phyloP scores from a whole-genome alignment of 2,888 invertebrate species.

The Apodemia mormo region DNA sequence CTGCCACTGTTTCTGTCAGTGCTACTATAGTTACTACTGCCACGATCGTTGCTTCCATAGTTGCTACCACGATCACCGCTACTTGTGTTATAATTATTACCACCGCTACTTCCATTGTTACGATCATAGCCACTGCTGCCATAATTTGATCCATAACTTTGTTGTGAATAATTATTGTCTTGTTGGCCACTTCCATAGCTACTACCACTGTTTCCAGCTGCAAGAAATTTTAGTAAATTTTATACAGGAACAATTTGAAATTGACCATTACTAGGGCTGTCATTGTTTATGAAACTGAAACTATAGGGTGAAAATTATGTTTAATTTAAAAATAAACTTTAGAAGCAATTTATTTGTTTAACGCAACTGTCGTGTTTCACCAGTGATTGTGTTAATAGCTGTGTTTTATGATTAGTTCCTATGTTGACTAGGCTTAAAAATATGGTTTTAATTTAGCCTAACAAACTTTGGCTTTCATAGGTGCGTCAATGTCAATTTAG shows the following conservation, averaged over 20 bases:
- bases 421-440: too few relatives aligned
- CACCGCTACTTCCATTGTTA: constrained; percentile 52
- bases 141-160: constrained; percentile 58
- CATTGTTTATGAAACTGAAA: background rate
- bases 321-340: too few relatives aligned
- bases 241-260: too few relatives aligned
- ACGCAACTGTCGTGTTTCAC: too few relatives aligned
- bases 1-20: constrained; percentile 60
- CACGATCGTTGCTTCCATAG: constrained; percentile 68
- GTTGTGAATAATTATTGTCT: constrained; percentile 58
- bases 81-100: constrained; percentile 52
- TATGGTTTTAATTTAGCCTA: too few relatives aligned
- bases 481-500: too few relatives aligned
- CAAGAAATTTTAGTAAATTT: constrained; percentile 25
- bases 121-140: constrained; percentile 56
- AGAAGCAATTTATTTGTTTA: background rate
- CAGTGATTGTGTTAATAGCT: too few relatives aligned
- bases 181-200: constrained; percentile 56
- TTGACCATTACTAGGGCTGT: constrained; percentile 8
- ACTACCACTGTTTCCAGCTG: constrained; percentile 53
- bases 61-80: constrained; percentile 63
- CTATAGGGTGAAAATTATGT: too few relatives aligned
- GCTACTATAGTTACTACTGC: constrained; percentile 60
- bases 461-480: too few relatives aligned
- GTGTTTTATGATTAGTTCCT: too few relatives aligned